Evolutionary conservation across 2,797 vertebrate species (phyloP), one percentile per base, ranked within the genome.

Genomic region (Urophycis tenuis): DNA sequence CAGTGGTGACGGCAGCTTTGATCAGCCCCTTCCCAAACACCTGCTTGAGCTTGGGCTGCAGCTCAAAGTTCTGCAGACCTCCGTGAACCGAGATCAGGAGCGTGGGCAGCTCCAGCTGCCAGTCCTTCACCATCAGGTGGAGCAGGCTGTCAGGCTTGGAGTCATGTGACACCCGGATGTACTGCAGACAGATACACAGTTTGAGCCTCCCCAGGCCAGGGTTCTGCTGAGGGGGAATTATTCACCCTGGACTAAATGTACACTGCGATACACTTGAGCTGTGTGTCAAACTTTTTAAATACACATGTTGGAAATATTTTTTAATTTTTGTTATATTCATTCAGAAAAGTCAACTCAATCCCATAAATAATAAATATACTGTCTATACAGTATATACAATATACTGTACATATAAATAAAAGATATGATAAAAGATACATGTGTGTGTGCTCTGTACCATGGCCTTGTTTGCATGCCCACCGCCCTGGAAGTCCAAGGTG

Each of bases 21-120:
- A 99, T 96, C 80, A 99, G 91, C 1, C 97, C 97, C 88, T 95
- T 97, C 8, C 97, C 97, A 82, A 99, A 98, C 0, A 98, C 96
- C 85, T 98, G 97, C 84, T 98, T 99, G 75, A 99, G 92, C 85
- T 98, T 99, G 30, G 96, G 96, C 31, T 95, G 96, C 85, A 99
- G 90, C 81, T 96, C 95, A 33, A 99, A 99, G 88, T 96, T 97
- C 92, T 97, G 97, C 71, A 99, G 94, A 32, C 97, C 97, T 71
- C 97, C 97, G 0, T 99, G 97, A 74, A 99, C 95, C 0, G 96
- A 99, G 82, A 99, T 97, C 70, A 99, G 90, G 64, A 99, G 92
- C 0, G 96, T 97, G 22, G 97, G 97, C 9, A 99, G 94, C 78
- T 99, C 97, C 84, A 99, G 81, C 82, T 97, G 96, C 97, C 97